Conservation (phyloP, 2,797 vertebrate species). For the Sebastes kiyomatsui region DNA sequence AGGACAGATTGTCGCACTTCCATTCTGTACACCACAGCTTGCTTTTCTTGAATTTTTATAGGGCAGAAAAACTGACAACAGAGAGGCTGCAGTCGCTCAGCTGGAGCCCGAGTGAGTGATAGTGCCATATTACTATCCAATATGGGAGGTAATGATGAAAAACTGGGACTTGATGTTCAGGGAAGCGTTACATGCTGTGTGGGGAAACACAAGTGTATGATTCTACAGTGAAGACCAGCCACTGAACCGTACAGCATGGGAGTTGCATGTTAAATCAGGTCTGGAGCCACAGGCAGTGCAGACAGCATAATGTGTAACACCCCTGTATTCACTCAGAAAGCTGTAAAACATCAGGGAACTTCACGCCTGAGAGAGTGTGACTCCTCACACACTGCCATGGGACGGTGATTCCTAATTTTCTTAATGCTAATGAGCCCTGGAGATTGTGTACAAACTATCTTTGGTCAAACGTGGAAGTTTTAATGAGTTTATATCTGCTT, state of each 20-base stretch:
- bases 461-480: slow-evolving; percentile 5
- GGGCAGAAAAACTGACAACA: background rate
- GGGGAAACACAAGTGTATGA: background rate
- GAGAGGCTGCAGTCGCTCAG: slow-evolving; percentile 17
- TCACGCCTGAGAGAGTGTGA: background rate
- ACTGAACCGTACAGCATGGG: background rate
- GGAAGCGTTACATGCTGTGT: background rate
- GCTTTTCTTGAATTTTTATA: background rate
- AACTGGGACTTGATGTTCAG: background rate
- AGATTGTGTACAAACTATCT: background rate
- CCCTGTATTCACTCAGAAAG: background rate
- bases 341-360: slow-evolving; percentile 13
- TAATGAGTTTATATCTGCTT: slow-evolving; percentile 40
- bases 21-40: background rate
- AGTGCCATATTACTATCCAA: background rate
- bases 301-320: background rate
- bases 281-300: background rate
- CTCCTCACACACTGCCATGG: background rate
- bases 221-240: background rate
- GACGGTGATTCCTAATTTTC: background rate
- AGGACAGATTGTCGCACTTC: slow-evolving; percentile 19
- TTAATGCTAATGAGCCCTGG: background rate
- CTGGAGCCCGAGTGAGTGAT: background rate
- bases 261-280: background rate
- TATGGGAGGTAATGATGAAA: slow-evolving; percentile 6